Evolutionary conservation across 2,888 invertebrate genomes (phyloP), one percentile per base, ranked within the genome.

Genomic region (Ectemnius cavifrons): DNA sequence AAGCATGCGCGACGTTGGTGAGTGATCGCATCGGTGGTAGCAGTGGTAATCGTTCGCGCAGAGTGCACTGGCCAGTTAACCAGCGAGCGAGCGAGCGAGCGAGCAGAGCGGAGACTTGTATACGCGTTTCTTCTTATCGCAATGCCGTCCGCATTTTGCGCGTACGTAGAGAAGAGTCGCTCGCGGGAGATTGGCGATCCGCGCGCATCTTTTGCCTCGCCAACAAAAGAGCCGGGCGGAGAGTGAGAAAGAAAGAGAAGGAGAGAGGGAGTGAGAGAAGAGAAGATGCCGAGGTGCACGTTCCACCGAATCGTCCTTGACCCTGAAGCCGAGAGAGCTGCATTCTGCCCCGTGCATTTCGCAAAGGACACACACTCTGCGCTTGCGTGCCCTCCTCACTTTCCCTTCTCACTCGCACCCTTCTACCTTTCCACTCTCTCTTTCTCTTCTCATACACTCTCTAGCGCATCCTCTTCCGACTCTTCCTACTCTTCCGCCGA

Each of bases 271-370:
- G 37, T 8, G 37, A 11, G 11, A 37, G 37, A 6, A 11, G 37
- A 37, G 37, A 4, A 70, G 58, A 62, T 56, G 18, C 61, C 57
- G 67, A 72, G 74, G 71, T 79, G 68, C 69, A 73, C 73, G 77
- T 76, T 80, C 76, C 47, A 64, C 71, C 81, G 82, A 80, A 81
- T 84, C 79, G 87, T 87, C 86, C 86, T 86, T 86, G 86, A 86
- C 86, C 86, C 84, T 85, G 84, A 82, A 81, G 81, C 82, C 83
- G 81, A 71, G 81, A 71, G 37, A 37, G 79, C 86, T 81, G 86
- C 81, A 78, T 82, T 78, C 78, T 75, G 75, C 64, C 70, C 67
- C 75, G 74, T 72, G 74, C 63, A 78, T 78, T 82, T 83, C 81
- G 80, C 81, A 62, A 79, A 82, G 84, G 82, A 84, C 80, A 37